These are phyloP conservation scores for Cheilosia scutellata DNA, from an alignment of 2,888 invertebrate genomes.

Conservation along the genomic window DNA sequence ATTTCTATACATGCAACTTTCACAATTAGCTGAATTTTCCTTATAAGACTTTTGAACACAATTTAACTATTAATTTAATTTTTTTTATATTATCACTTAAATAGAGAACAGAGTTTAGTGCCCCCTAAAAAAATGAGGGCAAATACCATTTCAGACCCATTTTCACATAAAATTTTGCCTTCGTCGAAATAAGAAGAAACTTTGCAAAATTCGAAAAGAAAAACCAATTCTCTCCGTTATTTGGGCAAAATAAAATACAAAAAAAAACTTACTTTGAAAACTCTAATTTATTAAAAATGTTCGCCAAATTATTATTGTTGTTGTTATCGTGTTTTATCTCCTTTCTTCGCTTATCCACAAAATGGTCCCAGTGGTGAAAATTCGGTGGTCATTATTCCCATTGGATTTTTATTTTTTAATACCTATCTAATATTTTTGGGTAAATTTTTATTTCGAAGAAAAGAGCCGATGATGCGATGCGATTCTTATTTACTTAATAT, in stretches of 20 bases:
- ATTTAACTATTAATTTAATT: not conserved
- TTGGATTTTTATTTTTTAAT: slow-evolving; percentile 36
- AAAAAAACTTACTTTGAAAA: slow-evolving; percentile 53
- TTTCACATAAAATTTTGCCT: slow-evolving; percentile 11
- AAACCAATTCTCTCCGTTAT: not conserved
- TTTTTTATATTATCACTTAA: not conserved
- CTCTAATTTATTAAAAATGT: slow-evolving; percentile 8
- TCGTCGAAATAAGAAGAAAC: not conserved
- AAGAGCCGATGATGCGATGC: slow-evolving; percentile 16
- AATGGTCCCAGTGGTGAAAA: slow-evolving; percentile 75
- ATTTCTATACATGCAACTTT: slow-evolving; percentile 45
- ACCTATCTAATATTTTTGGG: slow-evolving; percentile 3
- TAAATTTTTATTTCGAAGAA: slow-evolving; percentile 4
- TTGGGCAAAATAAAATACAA: not conserved
- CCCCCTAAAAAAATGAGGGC: slow-evolving; percentile 30
- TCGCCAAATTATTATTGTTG: slow-evolving; percentile 34
- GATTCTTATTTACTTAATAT: slow-evolving; percentile 27
- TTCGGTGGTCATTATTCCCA: slow-evolving; percentile 74
- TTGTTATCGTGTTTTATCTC: slow-evolving; percentile 62
- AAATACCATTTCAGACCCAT: slow-evolving; percentile 37
- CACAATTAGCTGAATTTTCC: not conserved
- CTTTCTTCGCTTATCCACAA: slow-evolving; percentile 63
- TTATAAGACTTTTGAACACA: not conserved
- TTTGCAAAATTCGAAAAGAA: not conserved
- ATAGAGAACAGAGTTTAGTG: slow-evolving; percentile 35